These are phyloP conservation scores for Dinomys branickii DNA, from an alignment of 2,113 vertebrate genomes.

Conservation along the genomic window DNA sequence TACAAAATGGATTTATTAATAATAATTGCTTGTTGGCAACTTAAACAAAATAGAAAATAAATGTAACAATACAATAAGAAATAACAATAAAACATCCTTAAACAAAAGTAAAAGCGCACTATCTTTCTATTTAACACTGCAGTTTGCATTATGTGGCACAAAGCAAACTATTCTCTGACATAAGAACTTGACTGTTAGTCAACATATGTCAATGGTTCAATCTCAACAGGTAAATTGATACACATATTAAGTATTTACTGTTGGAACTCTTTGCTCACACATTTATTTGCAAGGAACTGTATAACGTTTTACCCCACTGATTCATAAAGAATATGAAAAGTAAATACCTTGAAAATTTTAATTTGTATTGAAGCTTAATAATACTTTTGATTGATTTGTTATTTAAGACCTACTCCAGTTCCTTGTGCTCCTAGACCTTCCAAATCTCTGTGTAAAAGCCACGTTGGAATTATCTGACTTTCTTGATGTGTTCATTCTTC, in stretches of 20 bases:
- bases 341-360: background rate
- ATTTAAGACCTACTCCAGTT: background rate
- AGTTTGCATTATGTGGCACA: background rate
- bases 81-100: background rate
- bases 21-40: background rate
- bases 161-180: background rate
- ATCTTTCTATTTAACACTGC: background rate
- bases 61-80: background rate
- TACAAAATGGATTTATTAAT: background rate
- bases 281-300: background rate
- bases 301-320: background rate
- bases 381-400: background rate
- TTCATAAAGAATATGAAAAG: background rate
- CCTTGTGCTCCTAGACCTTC: background rate
- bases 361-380: background rate
- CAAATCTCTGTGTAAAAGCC: background rate
- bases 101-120: background rate
- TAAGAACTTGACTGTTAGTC: background rate
- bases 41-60: background rate
- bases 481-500: background rate
- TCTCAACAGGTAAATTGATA: background rate
- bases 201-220: background rate
- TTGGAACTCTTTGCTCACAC: background rate
- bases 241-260: background rate
- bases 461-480: background rate